Evolutionary conservation across 2,888 invertebrate genomes (phyloP), one percentile per base, ranked within the genome.

Genomic region (Lamellibrachia satsuma): DNA sequence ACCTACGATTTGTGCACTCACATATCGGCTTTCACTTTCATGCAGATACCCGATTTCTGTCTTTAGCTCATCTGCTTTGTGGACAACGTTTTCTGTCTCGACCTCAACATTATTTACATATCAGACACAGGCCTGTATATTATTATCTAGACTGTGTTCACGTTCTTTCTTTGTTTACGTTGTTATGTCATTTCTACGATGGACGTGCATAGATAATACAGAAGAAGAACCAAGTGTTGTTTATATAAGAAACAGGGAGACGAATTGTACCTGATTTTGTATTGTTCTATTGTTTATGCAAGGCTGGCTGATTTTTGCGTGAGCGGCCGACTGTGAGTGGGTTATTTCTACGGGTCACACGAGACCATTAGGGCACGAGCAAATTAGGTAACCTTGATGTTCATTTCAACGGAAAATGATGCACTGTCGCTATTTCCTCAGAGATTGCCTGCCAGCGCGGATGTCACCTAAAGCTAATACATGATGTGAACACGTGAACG

Each of bases 51-150:
- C 75, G 75, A 75, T 75, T 75, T 11, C 6, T 22, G 39, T 39
- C 39, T 75, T n/a, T 75, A 75, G n/a, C 15, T 15, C 22, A n/a
- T 22, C 15, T 75, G 75, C 75, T 75, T 3, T 6, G 75, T 75
- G 15, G 75, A 75, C 75, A 22, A 75, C 75, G 6, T 75, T 75
- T 75, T 75, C 75, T 75, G 75, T 75, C 15, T 75, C n/a, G 15
- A 75, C 75, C 75, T 75, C 75, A 75, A 75, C 75, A 6, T 75
- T 75, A 75, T 75, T 75, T 75, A 75, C 75, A 75, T 75, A 75
- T 75, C 75, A 75, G 15, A 75, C 22, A 22, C 75, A 75, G 22
- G 75, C 15, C 15, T 75, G 75, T 22, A 3, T 75, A 75, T 39
- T 39, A 39, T 39, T 39, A 39, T 75, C 15, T 22, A 75, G 2